Conservation (phyloP, 1,140 invertebrate species). For the Scaptomyza pallida region DNA sequence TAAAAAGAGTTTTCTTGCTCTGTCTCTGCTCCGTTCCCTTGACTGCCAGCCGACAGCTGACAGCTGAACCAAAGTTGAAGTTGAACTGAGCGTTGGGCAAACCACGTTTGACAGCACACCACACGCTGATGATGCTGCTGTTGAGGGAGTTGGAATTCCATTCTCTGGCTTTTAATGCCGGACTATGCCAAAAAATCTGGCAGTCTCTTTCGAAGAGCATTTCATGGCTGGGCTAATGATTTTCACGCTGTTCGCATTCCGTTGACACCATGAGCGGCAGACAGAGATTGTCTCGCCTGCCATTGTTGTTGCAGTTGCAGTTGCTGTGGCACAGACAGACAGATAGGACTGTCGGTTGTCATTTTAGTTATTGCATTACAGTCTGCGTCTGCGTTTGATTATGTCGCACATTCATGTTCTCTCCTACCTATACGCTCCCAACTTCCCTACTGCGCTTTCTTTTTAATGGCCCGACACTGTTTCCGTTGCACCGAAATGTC, state of each 20-base stretch:
- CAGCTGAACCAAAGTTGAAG: slow-evolving; percentile 30
- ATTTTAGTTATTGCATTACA: slow-evolving; percentile 81
- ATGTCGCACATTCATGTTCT: slow-evolving; percentile 64
- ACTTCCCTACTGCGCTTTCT: slow-evolving; percentile 34
- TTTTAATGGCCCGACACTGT: slow-evolving; percentile 79
- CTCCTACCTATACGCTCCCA: slow-evolving; percentile 46
- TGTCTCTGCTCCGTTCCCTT: background rate
- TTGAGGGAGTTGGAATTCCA: slow-evolving; percentile 27
- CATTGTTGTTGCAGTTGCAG: background rate
- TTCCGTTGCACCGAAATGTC: slow-evolving; percentile 60
- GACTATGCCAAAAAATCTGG: slow-evolving; percentile 60
- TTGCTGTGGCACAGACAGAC: background rate
- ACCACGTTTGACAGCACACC: slow-evolving; percentile 40
- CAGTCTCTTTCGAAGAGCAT: slow-evolving; percentile 63
- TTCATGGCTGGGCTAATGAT: slow-evolving; percentile 70
- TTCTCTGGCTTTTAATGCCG: slow-evolving; percentile 43
- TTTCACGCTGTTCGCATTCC: slow-evolving; percentile 69
- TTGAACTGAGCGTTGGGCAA: slow-evolving; percentile 2
- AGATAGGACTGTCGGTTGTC: slow-evolving; percentile 48
- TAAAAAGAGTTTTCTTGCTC: background rate
- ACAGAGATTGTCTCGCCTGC: background rate
- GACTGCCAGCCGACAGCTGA: slow-evolving; percentile 29
- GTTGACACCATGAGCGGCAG: slow-evolving; percentile 59
- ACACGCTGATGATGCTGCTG: background rate
- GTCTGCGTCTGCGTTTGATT: slow-evolving; percentile 74